phyloP scores from a whole-genome alignment of 2,888 invertebrate species.

The Peribatodes rhomboidaria region DNA sequence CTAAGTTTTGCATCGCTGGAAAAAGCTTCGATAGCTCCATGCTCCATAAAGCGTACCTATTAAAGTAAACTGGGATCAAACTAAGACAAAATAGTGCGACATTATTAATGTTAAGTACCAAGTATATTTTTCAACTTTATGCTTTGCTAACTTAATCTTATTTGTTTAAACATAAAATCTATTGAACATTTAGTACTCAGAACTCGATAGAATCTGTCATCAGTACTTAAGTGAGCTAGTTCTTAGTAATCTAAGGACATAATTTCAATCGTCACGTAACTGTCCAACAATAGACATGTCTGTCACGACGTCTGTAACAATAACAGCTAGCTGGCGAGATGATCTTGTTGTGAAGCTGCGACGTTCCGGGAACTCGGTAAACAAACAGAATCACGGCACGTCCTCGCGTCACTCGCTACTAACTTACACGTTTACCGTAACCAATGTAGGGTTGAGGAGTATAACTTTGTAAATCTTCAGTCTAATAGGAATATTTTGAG shows the following conservation, averaged over 20 bases:
- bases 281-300: slow-evolving; percentile 18
- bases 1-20: too few species aligned
- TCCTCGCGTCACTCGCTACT: slow-evolving; percentile 79
- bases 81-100: too few species aligned
- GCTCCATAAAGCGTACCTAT: too few species aligned
- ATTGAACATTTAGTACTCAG: background rate
- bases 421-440: slow-evolving; percentile 78
- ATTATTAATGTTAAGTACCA: background rate
- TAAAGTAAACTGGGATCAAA: too few species aligned
- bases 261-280: slow-evolving; percentile 27
- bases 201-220: background rate
- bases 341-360: slow-evolving; percentile 52
- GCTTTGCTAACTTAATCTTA: too few species aligned
- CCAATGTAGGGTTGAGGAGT: slow-evolving; percentile 62
- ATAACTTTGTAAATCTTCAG: background rate
- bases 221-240: background rate
- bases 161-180: too few species aligned
- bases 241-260: slow-evolving; percentile 16
- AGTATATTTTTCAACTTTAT: too few species aligned
- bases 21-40: too few species aligned
- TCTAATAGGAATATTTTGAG: too few species aligned
- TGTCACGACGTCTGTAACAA: slow-evolving; percentile 31
- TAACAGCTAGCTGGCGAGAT: slow-evolving; percentile 41
- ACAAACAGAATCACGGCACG: slow-evolving; percentile 82
- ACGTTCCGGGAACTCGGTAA: slow-evolving; percentile 72